Conservation (phyloP, 2,113 vertebrate genomes). For the Phycodurus eques region DNA sequence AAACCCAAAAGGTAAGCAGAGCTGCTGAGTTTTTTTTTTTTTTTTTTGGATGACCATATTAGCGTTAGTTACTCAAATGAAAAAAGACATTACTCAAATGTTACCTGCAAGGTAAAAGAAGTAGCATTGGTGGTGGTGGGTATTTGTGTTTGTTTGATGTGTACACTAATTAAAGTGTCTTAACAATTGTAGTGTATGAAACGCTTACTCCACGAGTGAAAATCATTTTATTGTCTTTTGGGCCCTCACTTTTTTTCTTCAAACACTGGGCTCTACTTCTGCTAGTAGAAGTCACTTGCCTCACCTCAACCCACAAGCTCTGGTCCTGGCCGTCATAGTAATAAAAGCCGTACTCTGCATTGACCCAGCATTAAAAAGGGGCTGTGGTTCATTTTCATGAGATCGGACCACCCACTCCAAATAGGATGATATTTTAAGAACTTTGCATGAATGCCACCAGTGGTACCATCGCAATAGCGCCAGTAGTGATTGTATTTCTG, state of each 20-base stretch:
- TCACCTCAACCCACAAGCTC: background rate
- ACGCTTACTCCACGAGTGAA: background rate
- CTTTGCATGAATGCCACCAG: too few relatives aligned
- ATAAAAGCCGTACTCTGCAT: background rate
- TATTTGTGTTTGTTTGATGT: too few relatives aligned
- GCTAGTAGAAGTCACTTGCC: background rate
- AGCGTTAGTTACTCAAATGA: too few relatives aligned
- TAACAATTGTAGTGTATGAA: background rate
- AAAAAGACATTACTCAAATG: too few relatives aligned
- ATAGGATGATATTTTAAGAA: background rate
- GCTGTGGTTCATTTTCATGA: background rate
- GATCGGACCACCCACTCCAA: background rate
- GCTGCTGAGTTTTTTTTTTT: too few relatives aligned
- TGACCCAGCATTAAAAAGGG: background rate
- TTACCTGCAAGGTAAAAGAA: too few relatives aligned
- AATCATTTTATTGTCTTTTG: background rate
- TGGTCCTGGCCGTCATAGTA: background rate
- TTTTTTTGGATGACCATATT: too few relatives aligned
- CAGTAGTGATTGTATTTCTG: too few relatives aligned
- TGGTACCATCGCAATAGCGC: background rate
- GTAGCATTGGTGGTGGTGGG: too few relatives aligned
- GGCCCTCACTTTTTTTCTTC: background rate
- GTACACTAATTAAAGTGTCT: background rate
- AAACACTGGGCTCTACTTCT: background rate
- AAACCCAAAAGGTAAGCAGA: too few relatives aligned